Conservation (phyloP, 1,140 invertebrate species). For the Orchestia grillus region DNA sequence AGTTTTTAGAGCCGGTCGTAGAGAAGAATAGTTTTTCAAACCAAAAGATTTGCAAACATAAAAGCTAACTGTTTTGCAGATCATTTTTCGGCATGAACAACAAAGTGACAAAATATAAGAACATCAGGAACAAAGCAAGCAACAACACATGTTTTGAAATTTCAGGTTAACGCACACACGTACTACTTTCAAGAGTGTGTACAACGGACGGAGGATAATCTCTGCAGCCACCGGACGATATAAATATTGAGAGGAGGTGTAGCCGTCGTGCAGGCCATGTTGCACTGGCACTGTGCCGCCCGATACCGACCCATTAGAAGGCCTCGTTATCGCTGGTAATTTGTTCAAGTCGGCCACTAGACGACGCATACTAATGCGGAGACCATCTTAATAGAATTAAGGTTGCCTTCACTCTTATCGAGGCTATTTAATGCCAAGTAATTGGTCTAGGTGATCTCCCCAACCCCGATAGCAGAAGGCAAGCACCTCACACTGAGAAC, state of each 20-base stretch:
- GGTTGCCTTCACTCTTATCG: conserved; percentile 43
- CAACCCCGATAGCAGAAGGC: background rate
- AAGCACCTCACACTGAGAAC: background rate
- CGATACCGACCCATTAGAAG: conserved; percentile 38
- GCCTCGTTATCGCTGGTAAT: conserved; percentile 37
- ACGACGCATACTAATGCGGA: conserved; percentile 45
- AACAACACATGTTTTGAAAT: background rate
- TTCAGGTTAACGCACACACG: background rate
- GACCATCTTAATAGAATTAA: conserved; percentile 54
- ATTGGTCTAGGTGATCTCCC: conserved; percentile 12
- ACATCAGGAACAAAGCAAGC: background rate
- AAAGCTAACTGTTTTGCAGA: background rate
- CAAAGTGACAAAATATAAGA: background rate
- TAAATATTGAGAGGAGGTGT: background rate
- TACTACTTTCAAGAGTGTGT: background rate
- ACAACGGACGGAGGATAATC: background rate
- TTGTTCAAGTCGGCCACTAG: conserved; percentile 39
- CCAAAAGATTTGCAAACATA: background rate
- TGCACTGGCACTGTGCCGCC: background rate
- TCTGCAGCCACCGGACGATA: background rate
- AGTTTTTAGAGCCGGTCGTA: background rate
- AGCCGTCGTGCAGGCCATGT: conserved; percentile 12
- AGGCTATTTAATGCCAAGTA: conserved; percentile 52
- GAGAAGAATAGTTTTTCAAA: background rate
- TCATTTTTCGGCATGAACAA: background rate